These are phyloP conservation scores for Crax fasciolata DNA, from an alignment of 2,797 vertebrate species.

Conservation along the genomic window DNA sequence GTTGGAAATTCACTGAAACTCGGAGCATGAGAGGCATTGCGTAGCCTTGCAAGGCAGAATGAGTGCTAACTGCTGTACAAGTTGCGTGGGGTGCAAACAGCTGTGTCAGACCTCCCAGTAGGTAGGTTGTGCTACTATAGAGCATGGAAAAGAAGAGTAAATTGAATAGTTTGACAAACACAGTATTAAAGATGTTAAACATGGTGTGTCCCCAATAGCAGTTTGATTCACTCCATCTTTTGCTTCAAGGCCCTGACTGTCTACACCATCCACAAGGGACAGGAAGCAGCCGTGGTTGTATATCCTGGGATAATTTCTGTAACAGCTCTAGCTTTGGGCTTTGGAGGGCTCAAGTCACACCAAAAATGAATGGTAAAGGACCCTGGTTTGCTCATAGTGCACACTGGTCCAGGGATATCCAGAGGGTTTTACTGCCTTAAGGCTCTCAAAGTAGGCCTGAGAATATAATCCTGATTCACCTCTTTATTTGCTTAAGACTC, in stretches of 20 bases:
- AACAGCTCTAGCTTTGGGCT: not conserved
- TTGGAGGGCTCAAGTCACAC: not conserved
- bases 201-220: no score
- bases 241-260: not conserved
- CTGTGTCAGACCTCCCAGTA: not conserved
- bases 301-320: not conserved
- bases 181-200: not conserved
- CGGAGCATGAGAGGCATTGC: not conserved
- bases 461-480: not conserved
- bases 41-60: not conserved
- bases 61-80: not conserved
- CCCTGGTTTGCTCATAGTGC: not conserved
- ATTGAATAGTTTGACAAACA: not conserved
- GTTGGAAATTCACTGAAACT: not conserved
- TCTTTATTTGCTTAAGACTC: not conserved
- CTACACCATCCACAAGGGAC: not conserved
- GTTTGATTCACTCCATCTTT: not conserved
- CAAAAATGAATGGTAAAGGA: not conserved
- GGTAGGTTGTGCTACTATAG: not conserved
- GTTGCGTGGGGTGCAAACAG: not conserved
- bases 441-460: not conserved
- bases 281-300: not conserved
- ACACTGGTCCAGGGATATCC: not conserved
- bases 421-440: not conserved
- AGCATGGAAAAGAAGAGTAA: not conserved